phyloP scores from a whole-genome alignment of 2,888 invertebrate species.

The Acholoe squamosa region DNA sequence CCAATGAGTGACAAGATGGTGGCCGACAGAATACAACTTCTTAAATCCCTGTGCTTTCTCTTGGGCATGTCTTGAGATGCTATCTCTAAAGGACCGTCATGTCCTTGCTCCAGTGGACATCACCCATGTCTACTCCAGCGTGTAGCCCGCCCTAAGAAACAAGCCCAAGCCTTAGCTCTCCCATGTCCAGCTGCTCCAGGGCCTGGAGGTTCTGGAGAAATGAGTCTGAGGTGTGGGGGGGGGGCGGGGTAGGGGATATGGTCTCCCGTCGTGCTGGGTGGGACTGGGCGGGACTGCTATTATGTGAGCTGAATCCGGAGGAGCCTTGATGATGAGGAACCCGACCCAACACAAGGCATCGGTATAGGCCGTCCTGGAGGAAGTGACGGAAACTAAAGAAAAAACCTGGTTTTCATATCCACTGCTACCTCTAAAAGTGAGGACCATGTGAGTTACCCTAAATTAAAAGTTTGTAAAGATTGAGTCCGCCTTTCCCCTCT shows the following conservation, averaged over 20 bases:
- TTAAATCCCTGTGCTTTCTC: neutral
- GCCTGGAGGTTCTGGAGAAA: neutral
- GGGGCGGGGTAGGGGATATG: neutral
- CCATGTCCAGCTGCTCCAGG: neutral
- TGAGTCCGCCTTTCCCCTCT: too few relatives aligned
- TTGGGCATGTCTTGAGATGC: neutral
- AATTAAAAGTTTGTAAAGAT: too few relatives aligned
- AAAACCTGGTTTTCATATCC: too few relatives aligned
- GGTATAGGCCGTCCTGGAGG: too few relatives aligned
- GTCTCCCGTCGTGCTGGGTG: conserved; percentile 17
- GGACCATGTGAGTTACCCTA: too few relatives aligned
- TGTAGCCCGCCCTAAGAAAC: neutral
- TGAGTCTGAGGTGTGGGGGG: neutral
- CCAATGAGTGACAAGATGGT: too few relatives aligned
- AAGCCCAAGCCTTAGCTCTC: neutral
- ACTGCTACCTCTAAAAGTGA: too few relatives aligned
- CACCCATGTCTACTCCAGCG: conserved; percentile 22
- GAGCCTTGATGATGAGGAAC: conserved; percentile 20
- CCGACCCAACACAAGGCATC: conserved; percentile 7
- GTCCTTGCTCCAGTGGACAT: conserved; percentile 17
- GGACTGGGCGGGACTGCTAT: conserved; percentile 53
- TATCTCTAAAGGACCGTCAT: conserved; percentile 6
- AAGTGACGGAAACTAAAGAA: too few relatives aligned
- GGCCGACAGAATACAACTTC: too few relatives aligned
- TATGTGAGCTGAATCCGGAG: conserved; percentile 51